Conservation (phyloP, 2,797 vertebrate genomes). For the Xiphorhynchus erythropygius region DNA sequence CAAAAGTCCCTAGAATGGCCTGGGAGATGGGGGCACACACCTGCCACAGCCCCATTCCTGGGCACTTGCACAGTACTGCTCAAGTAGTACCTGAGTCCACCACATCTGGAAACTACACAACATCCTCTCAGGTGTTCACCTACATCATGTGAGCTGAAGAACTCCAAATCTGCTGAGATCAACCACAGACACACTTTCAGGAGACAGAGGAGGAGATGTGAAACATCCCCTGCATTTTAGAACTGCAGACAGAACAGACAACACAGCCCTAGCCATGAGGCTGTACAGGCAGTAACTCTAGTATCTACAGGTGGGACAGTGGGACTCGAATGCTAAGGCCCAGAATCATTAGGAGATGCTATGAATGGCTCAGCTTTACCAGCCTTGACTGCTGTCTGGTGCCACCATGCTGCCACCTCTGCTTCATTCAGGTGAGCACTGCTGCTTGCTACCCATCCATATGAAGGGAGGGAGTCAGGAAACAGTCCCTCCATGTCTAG, state of each 20-base stretch:
- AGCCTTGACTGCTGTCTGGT: background rate
- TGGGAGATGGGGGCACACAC: background rate
- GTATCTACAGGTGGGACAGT: background rate
- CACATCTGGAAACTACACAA: fast-evolving
- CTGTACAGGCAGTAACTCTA: background rate
- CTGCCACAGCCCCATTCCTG: background rate
- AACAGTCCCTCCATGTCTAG: background rate
- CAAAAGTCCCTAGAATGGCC: background rate
- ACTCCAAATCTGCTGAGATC: background rate
- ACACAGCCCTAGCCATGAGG: background rate
- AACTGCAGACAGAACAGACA: background rate
- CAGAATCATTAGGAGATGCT: background rate
- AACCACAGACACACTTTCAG: background rate
- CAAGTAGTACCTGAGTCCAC: background rate
- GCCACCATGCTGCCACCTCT: background rate
- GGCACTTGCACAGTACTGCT: background rate
- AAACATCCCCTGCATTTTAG: background rate
- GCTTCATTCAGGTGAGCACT: background rate
- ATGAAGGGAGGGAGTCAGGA: background rate
- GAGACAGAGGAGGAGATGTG: background rate
- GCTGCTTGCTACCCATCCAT: background rate
- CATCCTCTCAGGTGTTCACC: background rate
- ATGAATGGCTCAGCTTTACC: background rate
- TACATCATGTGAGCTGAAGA: background rate
- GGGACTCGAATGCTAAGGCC: background rate